Conservation (phyloP, 2,797 vertebrate species). For the Phrynocephalus guinanensis region DNA sequence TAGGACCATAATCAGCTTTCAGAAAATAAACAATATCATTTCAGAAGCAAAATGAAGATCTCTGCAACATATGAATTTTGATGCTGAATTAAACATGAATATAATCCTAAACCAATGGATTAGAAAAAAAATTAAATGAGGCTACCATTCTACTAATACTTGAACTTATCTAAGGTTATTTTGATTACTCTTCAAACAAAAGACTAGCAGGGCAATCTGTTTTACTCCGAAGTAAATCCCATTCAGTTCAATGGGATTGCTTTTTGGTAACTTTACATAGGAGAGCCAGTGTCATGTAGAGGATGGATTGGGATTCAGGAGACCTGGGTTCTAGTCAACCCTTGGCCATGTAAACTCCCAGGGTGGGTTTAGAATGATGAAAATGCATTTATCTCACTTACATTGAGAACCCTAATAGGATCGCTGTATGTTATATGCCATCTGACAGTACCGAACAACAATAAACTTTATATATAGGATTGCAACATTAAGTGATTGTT, state of each 20-base stretch:
- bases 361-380: neutral
- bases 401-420: too few species aligned
- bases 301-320: too few species aligned
- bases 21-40: conserved; percentile 46
- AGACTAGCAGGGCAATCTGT: conserved; percentile 23
- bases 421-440: too few species aligned
- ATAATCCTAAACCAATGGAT: conserved; percentile 11
- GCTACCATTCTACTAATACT: conserved; percentile 38
- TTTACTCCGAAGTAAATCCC: neutral
- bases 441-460: too few species aligned
- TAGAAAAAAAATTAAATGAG: conserved; percentile 42
- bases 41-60: conserved; percentile 38
- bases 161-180: conserved; percentile 49
- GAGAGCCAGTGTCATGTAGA: too few species aligned
- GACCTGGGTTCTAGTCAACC: too few species aligned
- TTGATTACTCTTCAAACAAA: conserved; percentile 56
- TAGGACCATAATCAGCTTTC: conserved; percentile 18
- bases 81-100: conserved; percentile 40
- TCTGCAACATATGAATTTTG: conserved; percentile 24
- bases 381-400: too few species aligned
- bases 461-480: neutral
- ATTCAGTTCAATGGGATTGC: neutral
- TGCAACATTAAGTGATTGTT: conserved; percentile 52
- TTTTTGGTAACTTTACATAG: neutral
- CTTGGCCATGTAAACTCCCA: neutral